A percentile compares a stretch with the other conserved stretches of the same genome.
Evolutionary conservation across 2,888 invertebrate species (phyloP).

Genomic region (Acanthosepion esculentum): DNA sequence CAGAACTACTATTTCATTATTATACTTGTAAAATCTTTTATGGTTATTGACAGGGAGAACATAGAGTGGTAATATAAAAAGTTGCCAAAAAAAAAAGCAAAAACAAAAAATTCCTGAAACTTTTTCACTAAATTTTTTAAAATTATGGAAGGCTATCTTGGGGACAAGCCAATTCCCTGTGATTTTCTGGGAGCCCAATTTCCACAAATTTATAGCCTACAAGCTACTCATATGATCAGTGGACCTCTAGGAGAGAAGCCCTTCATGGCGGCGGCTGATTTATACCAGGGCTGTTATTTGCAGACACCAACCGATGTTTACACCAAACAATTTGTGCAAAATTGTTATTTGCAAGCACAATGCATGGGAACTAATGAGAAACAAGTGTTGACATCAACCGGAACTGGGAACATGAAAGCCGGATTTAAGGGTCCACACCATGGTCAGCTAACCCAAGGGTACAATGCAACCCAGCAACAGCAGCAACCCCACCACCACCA

Average conservation of each 20-base stretch:
- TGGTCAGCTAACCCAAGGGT: background rate
- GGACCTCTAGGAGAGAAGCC: background rate
- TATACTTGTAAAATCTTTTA: too few relatives aligned
- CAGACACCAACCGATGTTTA: background rate
- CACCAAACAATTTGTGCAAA: background rate
- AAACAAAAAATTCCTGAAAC: background rate
- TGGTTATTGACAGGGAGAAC: too few relatives aligned
- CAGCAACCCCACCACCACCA: constrained; percentile 35
- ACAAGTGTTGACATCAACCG: background rate
- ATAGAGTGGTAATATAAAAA: background rate
- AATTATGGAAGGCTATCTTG: background rate
- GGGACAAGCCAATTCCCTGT: background rate
- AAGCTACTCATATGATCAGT: background rate
- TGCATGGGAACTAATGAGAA: background rate
- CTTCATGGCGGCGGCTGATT: background rate
- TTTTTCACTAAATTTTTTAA: background rate
- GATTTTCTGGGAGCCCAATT: background rate
- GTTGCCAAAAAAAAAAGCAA: background rate
- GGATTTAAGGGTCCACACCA: background rate
- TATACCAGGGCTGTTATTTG: background rate
- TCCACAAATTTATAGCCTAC: background rate
- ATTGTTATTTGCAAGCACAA: background rate
- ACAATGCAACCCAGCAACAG: background rate
- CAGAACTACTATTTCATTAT: too few relatives aligned
- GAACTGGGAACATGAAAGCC: background rate